These are phyloP conservation scores for Axea sp. DNA, from an alignment of 2,888 invertebrate species.

Conservation along the genomic window DNA sequence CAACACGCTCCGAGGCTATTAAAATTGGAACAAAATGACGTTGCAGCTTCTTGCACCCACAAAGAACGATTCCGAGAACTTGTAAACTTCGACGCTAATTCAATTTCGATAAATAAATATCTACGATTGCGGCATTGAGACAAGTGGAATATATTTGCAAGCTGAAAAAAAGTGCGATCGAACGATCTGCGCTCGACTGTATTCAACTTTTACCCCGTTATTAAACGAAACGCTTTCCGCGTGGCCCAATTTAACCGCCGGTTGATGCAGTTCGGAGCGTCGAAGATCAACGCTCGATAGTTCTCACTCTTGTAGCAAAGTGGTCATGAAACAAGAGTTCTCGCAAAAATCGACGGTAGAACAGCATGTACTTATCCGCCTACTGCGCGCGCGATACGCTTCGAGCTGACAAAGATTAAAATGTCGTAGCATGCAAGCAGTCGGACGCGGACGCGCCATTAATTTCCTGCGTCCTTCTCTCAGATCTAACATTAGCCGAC, in stretches of 20 bases:
- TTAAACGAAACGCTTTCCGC: no score
- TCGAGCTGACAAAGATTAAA: conserved; percentile 67
- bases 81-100: no score
- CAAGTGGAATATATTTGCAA: no score
- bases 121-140: no score
- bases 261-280: neutral
- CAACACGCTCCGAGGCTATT: no score
- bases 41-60: no score
- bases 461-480: conserved; percentile 63
- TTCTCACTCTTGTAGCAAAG: conserved; percentile 37
- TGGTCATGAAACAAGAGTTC: conserved; percentile 46
- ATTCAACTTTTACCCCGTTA: no score
- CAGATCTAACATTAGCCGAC: conserved; percentile 61
- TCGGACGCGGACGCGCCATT: conserved; percentile 64
- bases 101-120: no score
- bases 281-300: conserved; percentile 30
- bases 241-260: neutral
- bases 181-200: no score
- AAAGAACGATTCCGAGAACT: no score
- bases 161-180: no score
- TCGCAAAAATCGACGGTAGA: conserved; percentile 47
- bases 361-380: conserved; percentile 58
- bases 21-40: no score
- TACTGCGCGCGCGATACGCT: conserved; percentile 62
- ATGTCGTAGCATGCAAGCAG: conserved; percentile 66